These are phyloP conservation scores for Azemiops feae DNA, from an alignment of 2,113 vertebrate genomes.

Conservation along the genomic window DNA sequence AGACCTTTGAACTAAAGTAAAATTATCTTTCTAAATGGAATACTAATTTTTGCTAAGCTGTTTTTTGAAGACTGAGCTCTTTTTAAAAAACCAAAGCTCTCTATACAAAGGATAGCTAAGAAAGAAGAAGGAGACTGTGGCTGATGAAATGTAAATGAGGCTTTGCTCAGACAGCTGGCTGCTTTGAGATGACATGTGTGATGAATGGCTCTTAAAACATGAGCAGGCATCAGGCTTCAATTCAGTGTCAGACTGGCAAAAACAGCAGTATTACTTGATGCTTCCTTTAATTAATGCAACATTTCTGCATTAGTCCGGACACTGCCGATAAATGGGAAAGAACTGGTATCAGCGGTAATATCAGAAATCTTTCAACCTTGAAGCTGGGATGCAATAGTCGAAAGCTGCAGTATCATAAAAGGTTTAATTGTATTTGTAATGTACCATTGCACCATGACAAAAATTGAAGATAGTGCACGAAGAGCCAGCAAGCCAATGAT, in stretches of 20 bases:
- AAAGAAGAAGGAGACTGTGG: slow-evolving; percentile 66
- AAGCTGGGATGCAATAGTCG: slow-evolving; percentile 74
- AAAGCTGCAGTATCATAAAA: slow-evolving; percentile 75
- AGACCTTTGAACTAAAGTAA: slow-evolving; percentile 70
- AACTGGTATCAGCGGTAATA: slow-evolving; percentile 78
- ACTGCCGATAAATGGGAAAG: slow-evolving; percentile 77
- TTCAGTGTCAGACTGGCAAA: slow-evolving; percentile 85
- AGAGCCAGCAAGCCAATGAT: slow-evolving; percentile 71
- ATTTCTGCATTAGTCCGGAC: slow-evolving; percentile 75
- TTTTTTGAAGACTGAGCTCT: slow-evolving; percentile 70
- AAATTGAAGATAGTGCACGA: slow-evolving; percentile 76
- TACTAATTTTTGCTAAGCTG: slow-evolving; percentile 75
- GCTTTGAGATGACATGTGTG: slow-evolving; percentile 91
- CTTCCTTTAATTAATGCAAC: slow-evolving; percentile 91
- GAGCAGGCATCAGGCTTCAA: slow-evolving; percentile 88
- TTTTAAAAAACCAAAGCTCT: slow-evolving; percentile 68
- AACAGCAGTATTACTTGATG: slow-evolving; percentile 80
- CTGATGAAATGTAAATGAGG: slow-evolving; percentile 89
- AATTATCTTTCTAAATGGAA: slow-evolving; percentile 70
- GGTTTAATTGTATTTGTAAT: slow-evolving; percentile 86
- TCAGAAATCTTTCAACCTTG: slow-evolving; percentile 83
- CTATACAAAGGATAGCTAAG: slow-evolving; percentile 66
- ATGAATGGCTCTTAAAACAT: slow-evolving; percentile 94
- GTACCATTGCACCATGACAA: slow-evolving; percentile 81
- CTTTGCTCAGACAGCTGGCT: slow-evolving; percentile 88